Evolutionary conservation across 2,888 invertebrate genomes (phyloP).

Genomic region (Melanchra persicariae): DNA sequence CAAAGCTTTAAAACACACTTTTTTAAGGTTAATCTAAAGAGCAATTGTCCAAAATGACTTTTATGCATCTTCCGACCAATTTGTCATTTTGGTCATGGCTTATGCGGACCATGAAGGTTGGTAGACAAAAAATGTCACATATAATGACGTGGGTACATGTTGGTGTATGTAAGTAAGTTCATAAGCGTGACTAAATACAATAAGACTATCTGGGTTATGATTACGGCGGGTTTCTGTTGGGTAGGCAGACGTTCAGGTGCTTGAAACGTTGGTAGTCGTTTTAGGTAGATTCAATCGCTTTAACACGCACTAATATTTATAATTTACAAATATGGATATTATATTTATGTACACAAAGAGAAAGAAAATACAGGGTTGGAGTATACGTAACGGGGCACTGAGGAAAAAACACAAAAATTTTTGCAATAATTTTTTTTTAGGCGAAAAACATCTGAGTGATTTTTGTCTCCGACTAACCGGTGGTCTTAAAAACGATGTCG

Average conservation of each 20-base stretch:
- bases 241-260: slow-evolving; percentile 4
- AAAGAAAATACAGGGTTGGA: too few species aligned
- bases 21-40: slow-evolving; percentile 50
- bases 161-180: slow-evolving; percentile 11
- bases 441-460: too few species aligned
- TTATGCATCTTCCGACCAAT: slow-evolving; percentile 51
- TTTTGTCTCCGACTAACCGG: too few species aligned
- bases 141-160: slow-evolving; percentile 12
- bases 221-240: slow-evolving; percentile 12
- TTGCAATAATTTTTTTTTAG: too few species aligned
- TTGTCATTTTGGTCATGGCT: slow-evolving; percentile 55
- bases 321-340: too few species aligned
- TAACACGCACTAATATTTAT: too few species aligned
- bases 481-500: too few species aligned
- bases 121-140: slow-evolving; percentile 53
- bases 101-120: slow-evolving; percentile 52
- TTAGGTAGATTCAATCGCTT: too few species aligned
- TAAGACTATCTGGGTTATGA: slow-evolving; percentile 45
- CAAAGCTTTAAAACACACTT: slow-evolving; percentile 1
- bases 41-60: slow-evolving; percentile 39
- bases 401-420: too few species aligned
- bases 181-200: slow-evolving; percentile 54
- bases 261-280: not conserved
- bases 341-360: too few species aligned
- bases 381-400: too few species aligned